Conservation (phyloP, 1,140 invertebrate species). For the Drosophila quadrilineata region DNA sequence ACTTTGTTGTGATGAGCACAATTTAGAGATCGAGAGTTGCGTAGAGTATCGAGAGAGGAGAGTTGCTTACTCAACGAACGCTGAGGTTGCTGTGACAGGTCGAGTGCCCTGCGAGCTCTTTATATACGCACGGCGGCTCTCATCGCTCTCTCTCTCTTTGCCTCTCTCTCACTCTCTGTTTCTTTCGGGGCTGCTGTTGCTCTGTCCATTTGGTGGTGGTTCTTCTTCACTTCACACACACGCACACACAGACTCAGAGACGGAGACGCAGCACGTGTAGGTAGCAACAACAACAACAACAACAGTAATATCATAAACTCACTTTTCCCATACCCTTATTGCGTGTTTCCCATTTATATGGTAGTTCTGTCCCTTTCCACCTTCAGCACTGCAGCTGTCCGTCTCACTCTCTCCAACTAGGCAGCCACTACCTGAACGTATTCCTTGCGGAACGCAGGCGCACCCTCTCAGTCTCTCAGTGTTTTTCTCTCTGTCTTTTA, state of each 20-base stretch:
- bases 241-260: conserved; percentile 23
- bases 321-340: conserved; percentile 75
- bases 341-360: conserved; percentile 65
- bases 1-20: conserved; percentile 2
- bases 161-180: too few relatives aligned
- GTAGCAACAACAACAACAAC: conserved; percentile 52
- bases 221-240: conserved; percentile 61
- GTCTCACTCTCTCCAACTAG: conserved; percentile 12
- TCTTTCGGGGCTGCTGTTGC: conserved; percentile 34
- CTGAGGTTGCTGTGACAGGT: conserved; percentile 79
- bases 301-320: conserved; percentile 11
- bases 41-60: conserved; percentile 2
- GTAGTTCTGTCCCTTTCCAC: conserved; percentile 27
- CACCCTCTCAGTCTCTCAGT: conserved; percentile 28
- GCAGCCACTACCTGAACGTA: conserved; percentile 14
- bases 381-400: neutral
- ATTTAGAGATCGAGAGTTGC: conserved; percentile 9
- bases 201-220: conserved; percentile 63
- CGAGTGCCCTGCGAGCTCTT: conserved; percentile 62
- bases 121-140: conserved; percentile 63
- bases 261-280: conserved; percentile 54
- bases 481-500: neutral
- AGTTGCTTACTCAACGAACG: conserved; percentile 74
- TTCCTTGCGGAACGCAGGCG: conserved; percentile 46
- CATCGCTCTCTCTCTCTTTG: too few relatives aligned